Conservation (phyloP, 2,797 vertebrate genomes). For the Manis crassicaudata region DNA sequence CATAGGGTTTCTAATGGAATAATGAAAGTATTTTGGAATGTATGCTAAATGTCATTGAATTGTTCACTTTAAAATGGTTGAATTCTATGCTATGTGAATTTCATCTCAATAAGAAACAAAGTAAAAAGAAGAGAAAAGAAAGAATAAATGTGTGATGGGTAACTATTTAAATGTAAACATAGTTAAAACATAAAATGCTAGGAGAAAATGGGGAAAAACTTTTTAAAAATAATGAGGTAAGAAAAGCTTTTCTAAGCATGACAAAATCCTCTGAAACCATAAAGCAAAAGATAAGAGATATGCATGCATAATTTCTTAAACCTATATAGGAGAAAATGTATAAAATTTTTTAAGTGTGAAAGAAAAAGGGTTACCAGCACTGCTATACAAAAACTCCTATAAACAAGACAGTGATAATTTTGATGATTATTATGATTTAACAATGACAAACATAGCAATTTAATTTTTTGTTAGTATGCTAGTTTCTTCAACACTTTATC, state of each 20-base stretch:
- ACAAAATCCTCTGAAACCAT: not conserved
- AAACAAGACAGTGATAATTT: conserved; percentile 3
- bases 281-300: conserved; percentile 23
- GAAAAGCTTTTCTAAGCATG: conserved; percentile 40
- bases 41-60: not conserved
- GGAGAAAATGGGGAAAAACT: not conserved
- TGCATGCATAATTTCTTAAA: not conserved
- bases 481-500: not conserved
- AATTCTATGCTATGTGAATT: conserved; percentile 35
- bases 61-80: conserved; percentile 5
- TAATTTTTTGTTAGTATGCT: conserved; percentile 6
- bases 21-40: conserved; percentile 15
- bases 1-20: not conserved
- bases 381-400: not conserved
- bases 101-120: not conserved
- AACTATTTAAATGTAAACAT: conserved; percentile 46
- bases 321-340: not conserved
- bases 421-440: not conserved
- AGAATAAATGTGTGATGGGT: conserved; percentile 40
- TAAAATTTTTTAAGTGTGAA: not conserved
- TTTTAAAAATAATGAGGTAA: not conserved
- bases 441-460: not conserved
- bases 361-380: not conserved
- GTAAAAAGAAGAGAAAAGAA: not conserved
- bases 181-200: conserved; percentile 42